Percentiles rank a stretch among this genome's conserved stretches.
Conservation (phyloP, 2,113 vertebrate species). For the Odontophorus gujanensis region DNA sequence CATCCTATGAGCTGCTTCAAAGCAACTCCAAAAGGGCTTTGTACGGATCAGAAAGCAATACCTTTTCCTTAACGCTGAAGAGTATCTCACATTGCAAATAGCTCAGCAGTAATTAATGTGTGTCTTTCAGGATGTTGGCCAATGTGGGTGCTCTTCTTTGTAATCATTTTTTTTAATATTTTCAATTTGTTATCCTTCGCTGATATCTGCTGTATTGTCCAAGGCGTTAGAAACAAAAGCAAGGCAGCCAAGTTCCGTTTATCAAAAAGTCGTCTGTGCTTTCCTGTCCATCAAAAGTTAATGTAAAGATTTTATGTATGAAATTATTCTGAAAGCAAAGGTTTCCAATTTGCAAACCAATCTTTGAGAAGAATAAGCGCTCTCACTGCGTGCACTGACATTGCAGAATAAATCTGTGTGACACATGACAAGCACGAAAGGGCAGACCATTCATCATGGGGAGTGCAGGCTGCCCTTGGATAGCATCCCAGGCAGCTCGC, state of each 20-base stretch:
- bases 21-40: background rate
- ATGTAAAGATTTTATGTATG: background rate
- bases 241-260: background rate
- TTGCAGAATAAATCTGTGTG: background rate
- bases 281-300: constrained; percentile 16
- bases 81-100: background rate
- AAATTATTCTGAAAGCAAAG: constrained; percentile 19
- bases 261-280: constrained; percentile 20
- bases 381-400: background rate
- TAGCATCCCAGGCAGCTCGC: constrained; percentile 32
- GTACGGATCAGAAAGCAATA: background rate
- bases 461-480: constrained; percentile 35
- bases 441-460: constrained; percentile 62
- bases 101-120: background rate
- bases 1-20: background rate
- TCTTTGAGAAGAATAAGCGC: background rate
- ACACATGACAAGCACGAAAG: constrained; percentile 56
- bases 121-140: background rate
- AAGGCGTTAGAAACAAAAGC: background rate
- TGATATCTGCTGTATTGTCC: background rate
- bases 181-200: background rate
- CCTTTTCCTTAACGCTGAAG: background rate
- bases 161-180: background rate
- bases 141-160: background rate
- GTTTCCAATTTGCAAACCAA: background rate